A percentile compares a stretch with the other conserved stretches of the same genome.
Evolutionary conservation across 2,797 vertebrate species (phyloP).

Genomic region (Delichon dasypus): DNA sequence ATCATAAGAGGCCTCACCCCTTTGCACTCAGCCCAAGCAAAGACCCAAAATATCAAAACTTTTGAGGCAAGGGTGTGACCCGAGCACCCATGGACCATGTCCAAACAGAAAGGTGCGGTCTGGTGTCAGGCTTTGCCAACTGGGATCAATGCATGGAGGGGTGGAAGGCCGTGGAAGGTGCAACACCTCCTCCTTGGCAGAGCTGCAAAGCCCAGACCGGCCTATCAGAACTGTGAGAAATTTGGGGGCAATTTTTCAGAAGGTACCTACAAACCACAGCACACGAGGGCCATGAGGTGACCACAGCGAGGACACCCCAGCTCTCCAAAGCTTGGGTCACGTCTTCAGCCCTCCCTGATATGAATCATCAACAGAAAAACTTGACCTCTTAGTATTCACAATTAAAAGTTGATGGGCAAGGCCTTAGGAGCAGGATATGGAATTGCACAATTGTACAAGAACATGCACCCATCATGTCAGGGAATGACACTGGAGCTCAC

Average conservation of each 20-base stretch:
- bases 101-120: background rate
- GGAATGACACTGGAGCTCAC: background rate
- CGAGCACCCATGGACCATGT: background rate
- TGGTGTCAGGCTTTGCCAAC: background rate
- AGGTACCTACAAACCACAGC: background rate
- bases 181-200: background rate
- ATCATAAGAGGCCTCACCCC: too few species aligned
- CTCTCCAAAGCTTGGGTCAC: background rate
- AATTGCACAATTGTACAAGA: background rate
- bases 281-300: accelerated
- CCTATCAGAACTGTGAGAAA: background rate
- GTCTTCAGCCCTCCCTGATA: background rate
- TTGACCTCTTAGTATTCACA: accelerated
- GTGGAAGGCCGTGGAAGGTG: background rate
- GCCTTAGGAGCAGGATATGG: background rate
- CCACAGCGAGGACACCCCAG: background rate
- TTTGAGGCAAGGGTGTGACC: background rate
- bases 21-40: background rate
- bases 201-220: background rate
- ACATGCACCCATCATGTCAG: accelerated
- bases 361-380: background rate
- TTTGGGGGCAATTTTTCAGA: background rate
- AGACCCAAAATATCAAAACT: background rate
- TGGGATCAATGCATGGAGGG: background rate
- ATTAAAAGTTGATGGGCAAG: background rate